A percentile compares a stretch with the other conserved stretches of the same genome.
These are phyloP conservation scores for Parauchenoglanis punctatus DNA, from an alignment of 2,797 vertebrate genomes.

Conservation along the genomic window DNA sequence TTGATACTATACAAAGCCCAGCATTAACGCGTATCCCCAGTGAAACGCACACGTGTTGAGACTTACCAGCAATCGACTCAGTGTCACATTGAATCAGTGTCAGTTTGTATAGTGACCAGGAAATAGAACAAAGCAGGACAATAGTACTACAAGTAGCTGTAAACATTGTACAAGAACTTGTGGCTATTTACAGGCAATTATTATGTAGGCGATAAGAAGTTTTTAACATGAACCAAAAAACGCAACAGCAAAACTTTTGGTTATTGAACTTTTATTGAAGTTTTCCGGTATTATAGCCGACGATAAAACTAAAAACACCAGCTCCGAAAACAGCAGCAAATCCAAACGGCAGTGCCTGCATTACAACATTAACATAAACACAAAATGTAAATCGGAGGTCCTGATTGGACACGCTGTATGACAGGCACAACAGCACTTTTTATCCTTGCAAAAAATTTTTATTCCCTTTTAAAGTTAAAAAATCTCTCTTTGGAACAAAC, in stretches of 20 bases:
- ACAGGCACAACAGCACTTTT: not conserved
- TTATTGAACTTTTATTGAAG: not conserved
- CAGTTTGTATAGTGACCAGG: not conserved
- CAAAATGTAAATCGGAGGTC: not conserved
- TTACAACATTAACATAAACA: not conserved
- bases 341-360: not conserved
- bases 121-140: not conserved
- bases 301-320: not conserved
- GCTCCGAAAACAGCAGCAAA: not conserved
- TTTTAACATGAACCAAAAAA: not conserved
- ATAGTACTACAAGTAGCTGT: not conserved
- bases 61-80: not conserved
- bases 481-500: not conserved
- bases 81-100: not conserved
- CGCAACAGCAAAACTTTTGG: not conserved
- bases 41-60: no score
- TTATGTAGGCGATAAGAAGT: not conserved
- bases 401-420: not conserved
- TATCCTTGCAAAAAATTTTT: not conserved
- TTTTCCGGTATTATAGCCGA: not conserved
- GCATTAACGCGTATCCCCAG: not conserved
- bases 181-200: not conserved
- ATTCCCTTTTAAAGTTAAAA: not conserved
- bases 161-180: not conserved
- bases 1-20: constrained; percentile 19